phyloP scores from a whole-genome alignment of 2,888 invertebrate species.

The Lottia gigantea region DNA sequence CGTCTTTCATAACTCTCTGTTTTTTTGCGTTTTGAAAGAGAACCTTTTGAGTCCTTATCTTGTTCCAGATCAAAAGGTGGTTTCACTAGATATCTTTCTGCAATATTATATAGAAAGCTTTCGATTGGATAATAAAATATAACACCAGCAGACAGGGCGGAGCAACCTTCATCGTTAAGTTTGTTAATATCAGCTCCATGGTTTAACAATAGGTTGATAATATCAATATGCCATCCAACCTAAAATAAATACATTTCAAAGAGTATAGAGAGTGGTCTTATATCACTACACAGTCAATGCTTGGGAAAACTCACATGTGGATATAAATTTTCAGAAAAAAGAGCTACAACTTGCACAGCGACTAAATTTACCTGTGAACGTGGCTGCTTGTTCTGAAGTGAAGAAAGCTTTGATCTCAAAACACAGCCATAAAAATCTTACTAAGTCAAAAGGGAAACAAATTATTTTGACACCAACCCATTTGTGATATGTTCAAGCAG shows the following conservation, averaged over 20 bases:
- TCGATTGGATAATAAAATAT: constrained; percentile 65
- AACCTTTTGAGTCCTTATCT: not conserved
- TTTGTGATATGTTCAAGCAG: too few species aligned
- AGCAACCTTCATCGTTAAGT: constrained; percentile 65
- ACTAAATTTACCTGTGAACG: too few species aligned
- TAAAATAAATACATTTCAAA: constrained; percentile 34
- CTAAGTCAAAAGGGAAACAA: too few species aligned
- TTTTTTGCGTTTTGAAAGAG: not conserved
- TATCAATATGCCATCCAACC: constrained; percentile 63
- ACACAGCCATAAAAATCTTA: too few species aligned
- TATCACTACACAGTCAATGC: too few species aligned
- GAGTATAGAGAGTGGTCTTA: too few species aligned
- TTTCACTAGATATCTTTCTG: constrained; percentile 42
- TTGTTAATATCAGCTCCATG: constrained; percentile 67
- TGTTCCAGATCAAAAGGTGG: constrained; percentile 25
- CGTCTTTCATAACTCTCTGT: not conserved
- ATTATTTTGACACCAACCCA: too few species aligned
- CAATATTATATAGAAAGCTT: constrained; percentile 60
- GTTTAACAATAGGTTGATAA: constrained; percentile 65
- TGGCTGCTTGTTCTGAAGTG: too few species aligned
- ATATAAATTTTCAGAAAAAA: too few species aligned
- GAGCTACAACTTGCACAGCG: too few species aligned
- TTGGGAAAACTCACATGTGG: too few species aligned
- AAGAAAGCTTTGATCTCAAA: too few species aligned
- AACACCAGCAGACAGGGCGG: constrained; percentile 64